Percentiles rank a stretch among this genome's conserved stretches.
These are phyloP conservation scores for Alosa alosa DNA, from an alignment of 2,113 vertebrate genomes.

Conservation along the genomic window DNA sequence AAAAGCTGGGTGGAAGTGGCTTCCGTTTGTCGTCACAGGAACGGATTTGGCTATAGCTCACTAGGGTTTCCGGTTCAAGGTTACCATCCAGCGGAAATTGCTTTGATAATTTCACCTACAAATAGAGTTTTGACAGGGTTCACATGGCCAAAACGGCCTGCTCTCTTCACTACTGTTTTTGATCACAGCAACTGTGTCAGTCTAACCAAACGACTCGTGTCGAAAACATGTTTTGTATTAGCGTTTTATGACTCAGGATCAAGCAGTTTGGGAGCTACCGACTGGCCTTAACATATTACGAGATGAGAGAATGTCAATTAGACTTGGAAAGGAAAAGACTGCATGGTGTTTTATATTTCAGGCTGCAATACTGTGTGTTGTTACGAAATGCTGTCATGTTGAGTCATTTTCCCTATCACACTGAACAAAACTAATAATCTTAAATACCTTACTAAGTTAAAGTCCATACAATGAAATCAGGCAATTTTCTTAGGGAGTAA, in stretches of 20 bases:
- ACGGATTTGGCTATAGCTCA: background rate
- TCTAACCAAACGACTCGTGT: conserved; percentile 3
- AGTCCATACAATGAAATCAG: too few species aligned
- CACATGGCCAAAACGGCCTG: background rate
- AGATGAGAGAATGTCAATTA: background rate
- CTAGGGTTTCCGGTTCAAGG: background rate
- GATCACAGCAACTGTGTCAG: background rate
- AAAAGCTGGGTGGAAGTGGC: background rate
- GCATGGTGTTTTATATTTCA: background rate
- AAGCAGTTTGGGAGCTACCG: background rate
- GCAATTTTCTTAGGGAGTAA: background rate
- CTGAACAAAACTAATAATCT: too few species aligned
- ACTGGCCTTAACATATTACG: background rate
- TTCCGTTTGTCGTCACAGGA: background rate
- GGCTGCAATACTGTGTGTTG: background rate
- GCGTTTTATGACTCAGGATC: background rate
- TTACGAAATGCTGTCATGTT: background rate
- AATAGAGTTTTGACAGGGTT: background rate
- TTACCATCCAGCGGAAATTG: background rate
- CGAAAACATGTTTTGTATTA: conserved; percentile 2
- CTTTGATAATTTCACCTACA: background rate
- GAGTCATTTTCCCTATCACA: too few species aligned
- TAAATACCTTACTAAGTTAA: too few species aligned
- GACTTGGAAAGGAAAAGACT: background rate
- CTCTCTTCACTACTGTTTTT: background rate